Conservation (phyloP, 2,888 invertebrate genomes). For the Glyphotaelius pellucidus region DNA sequence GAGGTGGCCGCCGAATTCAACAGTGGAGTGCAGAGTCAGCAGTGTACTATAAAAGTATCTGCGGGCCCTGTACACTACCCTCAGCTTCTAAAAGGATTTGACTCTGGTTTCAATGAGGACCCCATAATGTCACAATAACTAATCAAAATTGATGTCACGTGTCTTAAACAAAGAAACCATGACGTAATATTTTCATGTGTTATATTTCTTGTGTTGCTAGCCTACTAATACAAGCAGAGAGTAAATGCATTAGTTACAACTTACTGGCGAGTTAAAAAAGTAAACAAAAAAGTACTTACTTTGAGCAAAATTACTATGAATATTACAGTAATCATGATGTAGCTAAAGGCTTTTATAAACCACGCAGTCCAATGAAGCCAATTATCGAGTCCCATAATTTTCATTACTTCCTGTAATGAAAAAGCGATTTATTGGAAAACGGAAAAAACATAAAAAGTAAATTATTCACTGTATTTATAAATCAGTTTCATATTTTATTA, state of each 20-base stretch:
- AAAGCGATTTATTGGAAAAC: not conserved
- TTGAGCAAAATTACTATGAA: constrained; percentile 79
- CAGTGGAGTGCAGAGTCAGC: too few relatives aligned
- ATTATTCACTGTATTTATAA: constrained; percentile 29
- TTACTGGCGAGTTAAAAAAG: not conserved
- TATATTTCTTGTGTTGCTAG: not conserved
- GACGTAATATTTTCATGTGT: not conserved
- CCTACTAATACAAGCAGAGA: not conserved
- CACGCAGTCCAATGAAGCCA: constrained; percentile 93
- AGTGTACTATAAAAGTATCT: too few relatives aligned
- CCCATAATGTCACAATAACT: not conserved
- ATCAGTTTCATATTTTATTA: not conserved
- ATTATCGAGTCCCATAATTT: constrained; percentile 91
- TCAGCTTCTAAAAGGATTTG: too few relatives aligned
- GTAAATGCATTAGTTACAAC: not conserved
- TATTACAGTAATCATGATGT: constrained; percentile 79
- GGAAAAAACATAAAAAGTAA: constrained; percentile 4
- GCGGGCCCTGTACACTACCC: too few relatives aligned
- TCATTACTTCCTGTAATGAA: constrained; percentile 87
- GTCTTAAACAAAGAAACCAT: not conserved
- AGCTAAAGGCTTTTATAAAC: constrained; percentile 87
- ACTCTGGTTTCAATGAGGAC: too few relatives aligned
- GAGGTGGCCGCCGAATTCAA: too few relatives aligned
- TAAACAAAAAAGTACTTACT: constrained; percentile 70
- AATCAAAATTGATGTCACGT: not conserved